These are phyloP conservation scores for Resseliella maxima DNA, from an alignment of 2,888 invertebrate species.

Conservation along the genomic window DNA sequence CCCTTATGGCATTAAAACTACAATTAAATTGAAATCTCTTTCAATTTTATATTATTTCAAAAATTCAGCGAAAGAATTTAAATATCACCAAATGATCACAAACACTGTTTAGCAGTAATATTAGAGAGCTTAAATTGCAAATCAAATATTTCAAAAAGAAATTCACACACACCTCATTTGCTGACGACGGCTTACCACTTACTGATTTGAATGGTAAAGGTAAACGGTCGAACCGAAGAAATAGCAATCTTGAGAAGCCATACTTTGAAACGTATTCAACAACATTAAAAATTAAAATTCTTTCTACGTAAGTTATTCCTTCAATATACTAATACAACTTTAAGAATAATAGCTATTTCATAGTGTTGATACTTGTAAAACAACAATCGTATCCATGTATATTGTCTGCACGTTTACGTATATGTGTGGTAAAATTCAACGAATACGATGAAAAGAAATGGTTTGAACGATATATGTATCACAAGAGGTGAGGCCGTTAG, in stretches of 20 bases:
- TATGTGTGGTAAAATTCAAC: slow-evolving; percentile 25
- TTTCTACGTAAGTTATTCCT: slow-evolving; percentile 7
- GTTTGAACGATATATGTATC: slow-evolving; percentile 3
- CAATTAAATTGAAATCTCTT: not conserved
- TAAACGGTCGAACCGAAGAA: slow-evolving; percentile 47
- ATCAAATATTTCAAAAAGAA: not conserved
- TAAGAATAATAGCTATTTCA: not conserved
- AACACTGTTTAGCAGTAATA: not conserved
- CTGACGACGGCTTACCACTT: not conserved
- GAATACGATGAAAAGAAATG: slow-evolving; percentile 22
- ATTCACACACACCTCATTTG: not conserved
- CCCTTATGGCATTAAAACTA: not conserved
- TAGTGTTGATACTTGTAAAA: not conserved
- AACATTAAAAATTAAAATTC: slow-evolving; percentile 41
- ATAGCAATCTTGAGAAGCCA: slow-evolving; percentile 28
- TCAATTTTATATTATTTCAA: not conserved
- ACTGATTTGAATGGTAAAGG: slow-evolving; percentile 51
- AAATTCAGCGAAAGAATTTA: not conserved
- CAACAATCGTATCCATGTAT: not conserved
- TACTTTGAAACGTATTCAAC: slow-evolving; percentile 44
- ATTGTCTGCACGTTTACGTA: not conserved
- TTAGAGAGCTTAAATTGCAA: not conserved
- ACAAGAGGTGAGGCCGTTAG: slow-evolving; percentile 31
- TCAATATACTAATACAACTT: slow-evolving; percentile 10
- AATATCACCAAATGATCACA: not conserved